These are phyloP conservation scores for Caenorhabditis sp. DNA, from an alignment of 2,888 invertebrate species.

Conservation along the genomic window DNA sequence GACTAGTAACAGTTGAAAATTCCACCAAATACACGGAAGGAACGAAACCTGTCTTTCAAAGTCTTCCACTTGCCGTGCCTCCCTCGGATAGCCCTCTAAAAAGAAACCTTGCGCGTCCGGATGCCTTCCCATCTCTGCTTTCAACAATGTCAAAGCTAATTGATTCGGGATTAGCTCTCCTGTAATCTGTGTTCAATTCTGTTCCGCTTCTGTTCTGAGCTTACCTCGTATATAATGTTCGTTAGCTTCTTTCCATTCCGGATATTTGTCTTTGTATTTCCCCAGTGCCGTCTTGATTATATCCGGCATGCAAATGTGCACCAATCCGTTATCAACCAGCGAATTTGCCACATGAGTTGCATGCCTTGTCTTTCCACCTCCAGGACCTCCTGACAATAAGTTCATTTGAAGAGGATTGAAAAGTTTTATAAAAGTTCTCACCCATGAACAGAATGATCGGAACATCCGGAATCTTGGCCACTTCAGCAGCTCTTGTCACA, in stretches of 20 bases:
- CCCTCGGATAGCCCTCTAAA: slow-evolving; percentile 78
- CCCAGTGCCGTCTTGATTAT: slow-evolving; percentile 71
- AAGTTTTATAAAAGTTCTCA: slow-evolving; percentile 26
- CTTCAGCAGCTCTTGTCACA: slow-evolving; percentile 76
- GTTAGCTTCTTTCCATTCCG: slow-evolving; percentile 78
- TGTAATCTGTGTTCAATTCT: slow-evolving; percentile 20
- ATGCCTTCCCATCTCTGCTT: slow-evolving; percentile 78
- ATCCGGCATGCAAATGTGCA: slow-evolving; percentile 79
- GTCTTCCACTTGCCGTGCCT: slow-evolving; percentile 78
- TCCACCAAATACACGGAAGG: too few relatives aligned
- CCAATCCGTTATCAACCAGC: slow-evolving; percentile 69
- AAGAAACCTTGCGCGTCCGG: slow-evolving; percentile 73
- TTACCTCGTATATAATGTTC: slow-evolving; percentile 74
- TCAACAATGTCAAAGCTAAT: slow-evolving; percentile 76
- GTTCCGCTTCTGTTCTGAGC: not conserved
- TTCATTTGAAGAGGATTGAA: not conserved
- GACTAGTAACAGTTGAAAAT: not conserved
- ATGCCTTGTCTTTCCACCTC: slow-evolving; percentile 78
- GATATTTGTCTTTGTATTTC: slow-evolving; percentile 77
- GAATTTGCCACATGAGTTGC: slow-evolving; percentile 70
- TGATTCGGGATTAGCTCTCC: slow-evolving; percentile 78
- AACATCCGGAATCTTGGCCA: slow-evolving; percentile 75
- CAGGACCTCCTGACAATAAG: slow-evolving; percentile 77
- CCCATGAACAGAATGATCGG: slow-evolving; percentile 79
- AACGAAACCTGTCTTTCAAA: slow-evolving; percentile 76